Evolutionary conservation across 2,797 vertebrate species (phyloP), one percentile per base, ranked within the genome.

Genomic region (Acanthornis magna): DNA sequence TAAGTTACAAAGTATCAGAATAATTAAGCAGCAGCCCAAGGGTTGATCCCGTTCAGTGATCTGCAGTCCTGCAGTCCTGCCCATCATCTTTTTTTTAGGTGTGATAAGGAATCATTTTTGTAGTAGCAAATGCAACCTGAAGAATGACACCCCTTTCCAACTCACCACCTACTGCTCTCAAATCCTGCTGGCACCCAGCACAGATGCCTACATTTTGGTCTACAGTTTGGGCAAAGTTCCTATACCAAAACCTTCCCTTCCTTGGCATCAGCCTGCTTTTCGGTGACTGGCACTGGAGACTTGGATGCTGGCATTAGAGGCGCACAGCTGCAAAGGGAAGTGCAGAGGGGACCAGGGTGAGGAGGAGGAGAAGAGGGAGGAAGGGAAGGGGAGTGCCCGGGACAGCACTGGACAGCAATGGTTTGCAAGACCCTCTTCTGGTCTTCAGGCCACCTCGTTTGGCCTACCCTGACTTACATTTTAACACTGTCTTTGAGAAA

Each of bases 321-420:
- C 45, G 36, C 50, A 26, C 0, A 0, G 55, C 53, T 55, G 70
- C 30, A n/a, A 70, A 55, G 16, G 9, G 18, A 10, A 51, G n/a
- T 12, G 20, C 66, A 57, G 1, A 0, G 3, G 55, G 32, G 16
- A 60, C 7, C 19, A 21, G 22, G 10, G n/a, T 40, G 73, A 92
- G 48, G 51, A 88, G 55, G 57, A 85, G 38, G 50, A 62, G 43
- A 19, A 81, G 29, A 72, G 16, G 63, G n/a, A 90, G 45, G 80
- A 78, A 85, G 20, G 43, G 62, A 72, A 86, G 18, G 43, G 13
- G 30, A 16, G 57, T 9, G 20, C 58, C 32, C 26, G 47, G n/a
- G 27, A 57, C 1, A 10, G 55, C n/a, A 78, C 54, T 4, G 42
- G 67, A 42, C 2, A 7, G 58, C 53, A 88, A 4, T 16, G 22